Conservation (phyloP, 2,797 vertebrate species). For the Lepidocolaptes lacrymiger region DNA sequence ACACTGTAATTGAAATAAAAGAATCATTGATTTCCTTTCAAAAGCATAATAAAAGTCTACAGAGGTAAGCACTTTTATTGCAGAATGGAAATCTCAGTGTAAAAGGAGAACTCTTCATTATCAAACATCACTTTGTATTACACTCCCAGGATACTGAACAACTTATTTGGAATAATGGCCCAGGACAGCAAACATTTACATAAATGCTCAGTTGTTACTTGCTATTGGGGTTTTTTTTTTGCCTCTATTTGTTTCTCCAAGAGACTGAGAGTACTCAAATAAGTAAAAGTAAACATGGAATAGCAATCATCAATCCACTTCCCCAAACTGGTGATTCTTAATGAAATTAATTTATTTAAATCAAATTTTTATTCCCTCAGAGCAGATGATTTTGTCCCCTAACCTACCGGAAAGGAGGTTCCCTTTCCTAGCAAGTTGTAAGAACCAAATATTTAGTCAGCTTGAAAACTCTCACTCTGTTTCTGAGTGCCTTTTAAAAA, state of each 20-base stretch:
- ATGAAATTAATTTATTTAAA: background rate
- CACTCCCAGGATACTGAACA: background rate
- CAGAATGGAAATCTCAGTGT: background rate
- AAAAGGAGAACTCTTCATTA: background rate
- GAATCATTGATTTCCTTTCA: background rate
- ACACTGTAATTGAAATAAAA: slow-evolving; percentile 82
- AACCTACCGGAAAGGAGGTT: background rate
- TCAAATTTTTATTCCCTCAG: background rate
- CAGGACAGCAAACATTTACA: background rate
- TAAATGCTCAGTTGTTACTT: background rate
- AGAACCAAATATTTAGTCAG: background rate
- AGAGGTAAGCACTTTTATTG: slow-evolving; percentile 25
- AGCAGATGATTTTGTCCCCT: background rate
- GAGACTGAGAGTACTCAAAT: background rate
- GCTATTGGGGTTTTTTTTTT: background rate
- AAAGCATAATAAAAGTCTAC: background rate
- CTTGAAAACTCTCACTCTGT: background rate
- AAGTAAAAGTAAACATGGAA: background rate
- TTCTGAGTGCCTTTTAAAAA: background rate
- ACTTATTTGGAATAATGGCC: background rate
- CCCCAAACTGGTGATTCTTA: background rate
- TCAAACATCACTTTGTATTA: background rate
- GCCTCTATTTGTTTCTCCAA: background rate
- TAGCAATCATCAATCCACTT: background rate
- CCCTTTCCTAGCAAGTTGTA: background rate